Percentiles rank a stretch among this genome's conserved stretches.
Conservation (phyloP, 2,797 vertebrate genomes). For the Smutsia temminckii region DNA sequence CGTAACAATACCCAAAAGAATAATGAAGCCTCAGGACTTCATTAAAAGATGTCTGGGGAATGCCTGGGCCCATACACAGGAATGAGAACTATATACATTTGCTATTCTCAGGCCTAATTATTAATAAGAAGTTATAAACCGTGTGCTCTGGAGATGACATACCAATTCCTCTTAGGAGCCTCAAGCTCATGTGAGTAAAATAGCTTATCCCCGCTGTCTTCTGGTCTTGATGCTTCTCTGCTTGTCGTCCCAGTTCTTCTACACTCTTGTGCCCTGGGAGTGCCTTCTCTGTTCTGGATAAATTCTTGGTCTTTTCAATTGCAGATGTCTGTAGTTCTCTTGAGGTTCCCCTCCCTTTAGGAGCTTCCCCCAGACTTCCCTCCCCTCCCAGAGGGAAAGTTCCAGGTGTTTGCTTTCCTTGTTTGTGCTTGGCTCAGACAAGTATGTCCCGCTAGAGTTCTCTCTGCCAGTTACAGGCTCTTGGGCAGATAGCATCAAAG, state of each 20-base stretch:
- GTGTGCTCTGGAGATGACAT: not conserved
- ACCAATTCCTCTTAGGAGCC: not conserved
- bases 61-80: not conserved
- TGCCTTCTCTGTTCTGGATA: not conserved
- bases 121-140: not conserved
- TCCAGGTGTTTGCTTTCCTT: not conserved
- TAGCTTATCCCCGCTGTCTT: not conserved
- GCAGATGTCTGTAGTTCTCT: not conserved
- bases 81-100: not conserved
- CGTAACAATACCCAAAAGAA: not conserved
- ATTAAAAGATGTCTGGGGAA: constrained; percentile 5
- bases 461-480: not conserved
- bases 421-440: not conserved
- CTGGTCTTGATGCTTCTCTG: not conserved
- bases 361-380: not conserved
- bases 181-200: not conserved
- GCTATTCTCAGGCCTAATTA: not conserved
- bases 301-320: not conserved
- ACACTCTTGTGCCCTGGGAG: not conserved
- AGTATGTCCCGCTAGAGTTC: not conserved
- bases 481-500: not conserved
- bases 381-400: not conserved
- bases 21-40: not conserved
- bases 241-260: not conserved
- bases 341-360: not conserved